Evolutionary conservation across 2,888 invertebrate species (phyloP), one percentile per base, ranked within the genome.

Genomic region (Drosophila borborema): DNA sequence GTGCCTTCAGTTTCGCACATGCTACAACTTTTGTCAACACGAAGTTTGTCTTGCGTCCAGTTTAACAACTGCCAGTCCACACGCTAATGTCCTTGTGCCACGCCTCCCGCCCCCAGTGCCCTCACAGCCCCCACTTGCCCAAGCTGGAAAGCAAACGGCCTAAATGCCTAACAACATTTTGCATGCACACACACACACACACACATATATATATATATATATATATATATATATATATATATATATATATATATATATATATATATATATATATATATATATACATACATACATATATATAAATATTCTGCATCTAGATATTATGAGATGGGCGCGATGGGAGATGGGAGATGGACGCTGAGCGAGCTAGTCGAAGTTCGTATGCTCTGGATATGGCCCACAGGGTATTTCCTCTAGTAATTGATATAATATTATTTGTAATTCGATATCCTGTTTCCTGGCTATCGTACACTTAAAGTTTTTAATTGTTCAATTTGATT

Each of bases 21-120:
- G 66, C 72, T 61, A 70, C 51, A 74, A 80, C 80, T 80, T 77
- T 75, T 75, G 75, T 66, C 80, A 75, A 80, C 70, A 75, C 60
- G 59, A 80, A 80, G 70, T 80, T 78, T 77, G 72, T 64, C 64
- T 73, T 64, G 64, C 51, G 72, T 60, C 48, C 63, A 58, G 66
- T 67, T 55, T 31, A 38, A 28, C 43, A 45, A 34, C 41, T 41
- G 20, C 20, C 23, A 38, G 23, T 10, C 16, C 38, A 23, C 23
- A 51, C 18, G 38, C 36, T 20, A 2, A 36, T 36, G 53, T 36
- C 53, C 53, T 53, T 53, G 53, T 8, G 16, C 9, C 20, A 2
- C 34, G 10, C 8, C 10, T 2, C 5, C 10, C 9, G 0, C 38
- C 38, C 14, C n/a, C 20, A 28, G 28, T 4, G 28, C 3, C 5